phyloP scores from a whole-genome alignment of 2,888 invertebrate species.

The Netelia fuscicornis region DNA sequence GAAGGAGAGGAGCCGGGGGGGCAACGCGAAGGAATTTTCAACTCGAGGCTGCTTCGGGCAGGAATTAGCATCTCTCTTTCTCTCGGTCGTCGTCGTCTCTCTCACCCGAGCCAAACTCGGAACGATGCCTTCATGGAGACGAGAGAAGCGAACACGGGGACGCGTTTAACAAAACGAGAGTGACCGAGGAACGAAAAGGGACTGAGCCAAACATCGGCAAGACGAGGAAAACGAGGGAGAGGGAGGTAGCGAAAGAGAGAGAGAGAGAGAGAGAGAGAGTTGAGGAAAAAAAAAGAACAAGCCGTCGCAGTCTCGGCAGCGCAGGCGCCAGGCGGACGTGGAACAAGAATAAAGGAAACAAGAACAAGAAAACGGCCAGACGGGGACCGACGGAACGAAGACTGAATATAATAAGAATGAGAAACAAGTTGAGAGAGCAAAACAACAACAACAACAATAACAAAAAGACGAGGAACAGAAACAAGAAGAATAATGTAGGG shows the following conservation, averaged over 20 bases:
- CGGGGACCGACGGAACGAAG: conserved; percentile 51
- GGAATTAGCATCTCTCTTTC: conserved; percentile 59
- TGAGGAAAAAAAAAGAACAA: conserved; percentile 33
- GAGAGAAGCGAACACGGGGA: conserved; percentile 47
- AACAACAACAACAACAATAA: conserved; percentile 10
- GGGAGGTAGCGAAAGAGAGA: not conserved
- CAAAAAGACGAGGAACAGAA: conserved; percentile 41
- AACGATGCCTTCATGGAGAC: conserved; percentile 29
- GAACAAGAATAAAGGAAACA: conserved; percentile 70
- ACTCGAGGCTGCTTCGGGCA: not conserved
- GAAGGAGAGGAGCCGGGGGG: not conserved
- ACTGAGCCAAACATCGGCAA: conserved; percentile 6
- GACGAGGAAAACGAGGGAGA: conserved; percentile 4
- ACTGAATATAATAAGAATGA: conserved; percentile 46
- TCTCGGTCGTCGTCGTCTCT: conserved; percentile 19
- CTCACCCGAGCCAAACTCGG: conserved; percentile 24
- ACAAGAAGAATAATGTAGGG: conserved; percentile 18
- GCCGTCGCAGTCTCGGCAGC: conserved; percentile 37
- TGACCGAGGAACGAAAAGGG: conserved; percentile 42
- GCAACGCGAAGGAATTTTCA: conserved; percentile 55
- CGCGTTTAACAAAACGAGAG: conserved; percentile 31
- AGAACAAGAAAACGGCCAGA: conserved; percentile 53
- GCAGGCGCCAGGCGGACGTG: conserved; percentile 67
- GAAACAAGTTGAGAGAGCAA: not conserved
- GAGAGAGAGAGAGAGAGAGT: not conserved